A percentile compares a stretch with the other conserved stretches of the same genome.
These are phyloP conservation scores for Coenonympha glycerion DNA, from an alignment of 2,888 invertebrate species.

Conservation along the genomic window DNA sequence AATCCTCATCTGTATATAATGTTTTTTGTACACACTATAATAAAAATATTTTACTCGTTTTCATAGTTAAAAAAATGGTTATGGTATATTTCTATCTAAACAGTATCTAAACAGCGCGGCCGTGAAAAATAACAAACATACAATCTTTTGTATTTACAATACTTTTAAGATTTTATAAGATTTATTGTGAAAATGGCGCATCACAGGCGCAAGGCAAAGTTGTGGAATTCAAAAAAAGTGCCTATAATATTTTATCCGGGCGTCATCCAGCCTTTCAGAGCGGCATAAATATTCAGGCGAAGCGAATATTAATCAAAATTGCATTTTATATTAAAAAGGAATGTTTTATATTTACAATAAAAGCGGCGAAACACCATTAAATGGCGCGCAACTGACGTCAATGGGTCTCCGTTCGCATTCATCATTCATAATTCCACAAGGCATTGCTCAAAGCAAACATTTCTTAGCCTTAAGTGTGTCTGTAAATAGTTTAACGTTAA, in stretches of 20 bases:
- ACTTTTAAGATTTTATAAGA: too few relatives aligned
- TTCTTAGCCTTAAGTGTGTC: constrained; percentile 1
- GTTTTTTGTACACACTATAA: too few relatives aligned
- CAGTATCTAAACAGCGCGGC: too few relatives aligned
- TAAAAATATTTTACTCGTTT: too few relatives aligned
- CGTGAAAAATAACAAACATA: too few relatives aligned
- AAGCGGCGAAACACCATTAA: not conserved
- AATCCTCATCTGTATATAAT: too few relatives aligned
- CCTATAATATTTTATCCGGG: not conserved
- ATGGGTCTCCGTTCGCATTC: not conserved
- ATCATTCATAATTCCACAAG: not conserved
- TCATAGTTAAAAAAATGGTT: too few relatives aligned
- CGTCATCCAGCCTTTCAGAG: not conserved
- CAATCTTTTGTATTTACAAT: too few relatives aligned
- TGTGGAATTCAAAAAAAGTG: not conserved
- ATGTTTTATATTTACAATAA: not conserved
- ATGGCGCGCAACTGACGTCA: not conserved
- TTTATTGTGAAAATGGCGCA: not conserved
- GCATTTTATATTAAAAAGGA: not conserved
- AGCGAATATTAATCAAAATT: not conserved
- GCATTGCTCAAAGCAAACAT: constrained; percentile 1
- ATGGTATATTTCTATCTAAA: too few relatives aligned
- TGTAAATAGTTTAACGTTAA: constrained; percentile 10
- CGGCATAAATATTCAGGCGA: not conserved
- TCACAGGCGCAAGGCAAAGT: not conserved